Base-by-base conservation (phyloP, 2,888 invertebrate species). In the Panopea generosa region DNA sequence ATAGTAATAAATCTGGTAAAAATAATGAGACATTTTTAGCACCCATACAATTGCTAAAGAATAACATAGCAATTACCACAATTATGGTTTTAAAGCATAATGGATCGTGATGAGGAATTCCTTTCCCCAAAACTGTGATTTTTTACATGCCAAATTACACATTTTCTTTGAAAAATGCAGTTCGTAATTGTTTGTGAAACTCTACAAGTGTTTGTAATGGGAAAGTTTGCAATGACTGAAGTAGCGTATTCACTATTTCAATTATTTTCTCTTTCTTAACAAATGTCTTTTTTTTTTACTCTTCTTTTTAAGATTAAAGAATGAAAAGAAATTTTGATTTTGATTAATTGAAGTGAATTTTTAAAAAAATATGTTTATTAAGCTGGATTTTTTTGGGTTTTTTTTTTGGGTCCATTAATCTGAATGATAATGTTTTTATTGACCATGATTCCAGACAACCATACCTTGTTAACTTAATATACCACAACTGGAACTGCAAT, bases 41-140 rank as follows among this genome's bases (percentile, higher is more conserved):
- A 72, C 72, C 65, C 65, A 47, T 53, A 76, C 67, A 61, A 62
- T 67, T 67, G 63, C 67, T 43, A 27, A 43, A 73, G 62, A 67
- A 67, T 63, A 69, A 65, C 69, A 65, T 29, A 47, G 63, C 74
- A 69, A 75, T 75, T 75, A 75, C 38, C 33, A 24, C 74, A 75
- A 75, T 75, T 75, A 75, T 59, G 43, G 61, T 63, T 60, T 29
- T 49, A 22, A 24, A 63, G 55, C 27, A 59, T 69, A 59, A 75
- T 63, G 65, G 50, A 27, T 11, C 16, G 6, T 43, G 53, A 52
- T 52, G 22, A 45, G 38, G 45, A 26, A 20, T 47, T 60, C 26
- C 57, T 43, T 43, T 18, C 29, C n/a, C 14, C 11, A 26, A 60
- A n/a, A 22, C 43, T 16, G 45, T 20, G 24, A 20, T 24, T 67